Conservation (phyloP, 2,888 invertebrate species). For the Crocallis elinguaria region DNA sequence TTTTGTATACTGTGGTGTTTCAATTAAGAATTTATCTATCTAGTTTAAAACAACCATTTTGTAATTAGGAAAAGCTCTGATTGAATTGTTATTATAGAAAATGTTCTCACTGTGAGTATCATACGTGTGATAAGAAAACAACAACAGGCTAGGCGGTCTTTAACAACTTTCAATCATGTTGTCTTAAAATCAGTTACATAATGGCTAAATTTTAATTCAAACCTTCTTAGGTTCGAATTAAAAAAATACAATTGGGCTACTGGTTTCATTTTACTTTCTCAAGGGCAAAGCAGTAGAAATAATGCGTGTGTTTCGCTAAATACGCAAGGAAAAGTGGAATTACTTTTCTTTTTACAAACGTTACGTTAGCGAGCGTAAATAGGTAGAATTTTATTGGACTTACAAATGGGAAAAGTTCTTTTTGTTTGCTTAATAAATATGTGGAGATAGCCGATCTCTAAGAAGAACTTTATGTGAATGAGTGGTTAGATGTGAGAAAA, state of each 20-base stretch:
- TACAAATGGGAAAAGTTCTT: conserved; percentile 15
- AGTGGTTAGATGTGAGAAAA: background rate
- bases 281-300: conserved; percentile 2
- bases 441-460: conserved; percentile 40
- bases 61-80: too few relatives aligned
- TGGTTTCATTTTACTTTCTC: background rate
- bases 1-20: too few relatives aligned
- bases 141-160: too few relatives aligned
- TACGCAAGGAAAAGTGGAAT: conserved; percentile 20
- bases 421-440: conserved; percentile 28
- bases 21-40: too few relatives aligned
- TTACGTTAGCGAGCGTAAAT: conserved; percentile 14
- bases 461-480: conserved; percentile 29
- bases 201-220: too few relatives aligned
- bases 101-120: too few relatives aligned
- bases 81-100: too few relatives aligned
- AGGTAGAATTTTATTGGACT: conserved; percentile 22
- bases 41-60: too few relatives aligned
- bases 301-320: conserved; percentile 19
- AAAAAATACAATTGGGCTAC: background rate
- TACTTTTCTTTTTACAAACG: conserved; percentile 24
- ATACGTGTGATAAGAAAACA: too few relatives aligned
- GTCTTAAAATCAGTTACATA: too few relatives aligned
- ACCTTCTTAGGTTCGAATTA: too few relatives aligned
- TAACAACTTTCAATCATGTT: too few relatives aligned